A percentile compares a stretch with the other conserved stretches of the same genome.
These are phyloP conservation scores for Sterrhoptilus dennistouni DNA, from an alignment of 2,113 vertebrate species.

Conservation along the genomic window DNA sequence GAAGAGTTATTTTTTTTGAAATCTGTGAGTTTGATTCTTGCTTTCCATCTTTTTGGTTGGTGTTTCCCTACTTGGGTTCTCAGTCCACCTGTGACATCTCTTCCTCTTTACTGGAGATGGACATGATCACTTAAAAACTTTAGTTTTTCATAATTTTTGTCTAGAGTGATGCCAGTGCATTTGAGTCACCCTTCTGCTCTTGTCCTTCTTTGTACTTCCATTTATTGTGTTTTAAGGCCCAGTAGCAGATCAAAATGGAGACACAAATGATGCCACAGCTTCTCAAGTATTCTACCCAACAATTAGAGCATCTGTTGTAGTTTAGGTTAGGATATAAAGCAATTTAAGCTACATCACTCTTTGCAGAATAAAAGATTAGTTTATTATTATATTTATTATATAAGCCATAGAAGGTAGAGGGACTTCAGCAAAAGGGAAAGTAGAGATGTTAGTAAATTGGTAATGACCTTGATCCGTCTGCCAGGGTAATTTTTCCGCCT, in stretches of 20 bases:
- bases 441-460: not conserved
- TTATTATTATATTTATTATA: not conserved
- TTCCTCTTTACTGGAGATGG: not conserved
- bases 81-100: not conserved
- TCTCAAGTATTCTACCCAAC: not conserved
- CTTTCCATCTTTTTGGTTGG: not conserved
- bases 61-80: not conserved
- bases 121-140: not conserved
- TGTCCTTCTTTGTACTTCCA: not conserved
- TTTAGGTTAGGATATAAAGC: not conserved
- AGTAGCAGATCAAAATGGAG: not conserved
- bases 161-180: not conserved
- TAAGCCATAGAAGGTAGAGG: not conserved
- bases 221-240: not conserved
- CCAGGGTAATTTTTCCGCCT: constrained; percentile 1
- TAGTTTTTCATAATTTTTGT: not conserved
- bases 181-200: not conserved
- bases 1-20: not conserved
- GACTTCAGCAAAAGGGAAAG: not conserved
- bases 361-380: not conserved
- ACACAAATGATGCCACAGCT: not conserved
- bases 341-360: not conserved
- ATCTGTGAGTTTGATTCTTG: not conserved
- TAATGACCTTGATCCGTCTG: constrained; percentile 31
- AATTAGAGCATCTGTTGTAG: not conserved